Evolutionary conservation across 2,888 invertebrate genomes (phyloP).

Genomic region (Dysmachus trigonus): DNA sequence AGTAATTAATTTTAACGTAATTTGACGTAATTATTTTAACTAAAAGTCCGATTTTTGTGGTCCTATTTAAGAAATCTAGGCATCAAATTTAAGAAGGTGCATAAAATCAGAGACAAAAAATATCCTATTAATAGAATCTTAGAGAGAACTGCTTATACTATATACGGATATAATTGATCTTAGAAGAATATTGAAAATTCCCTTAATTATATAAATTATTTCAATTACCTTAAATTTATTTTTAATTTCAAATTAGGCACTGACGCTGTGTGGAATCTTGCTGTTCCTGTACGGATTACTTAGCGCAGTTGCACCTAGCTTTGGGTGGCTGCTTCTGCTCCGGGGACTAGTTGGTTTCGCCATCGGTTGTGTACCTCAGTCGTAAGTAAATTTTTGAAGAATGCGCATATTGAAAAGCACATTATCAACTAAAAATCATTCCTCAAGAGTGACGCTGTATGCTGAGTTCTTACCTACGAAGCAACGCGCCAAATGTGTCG

Average conservation of each 20-base stretch:
- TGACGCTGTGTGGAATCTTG: constrained; percentile 88
- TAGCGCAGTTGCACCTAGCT: constrained; percentile 90
- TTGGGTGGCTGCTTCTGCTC: constrained; percentile 88
- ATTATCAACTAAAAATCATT: background rate
- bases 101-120: too few species aligned
- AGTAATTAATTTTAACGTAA: too few species aligned
- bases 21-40: too few species aligned
- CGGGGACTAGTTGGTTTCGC: constrained; percentile 94
- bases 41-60: too few species aligned
- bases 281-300: constrained; percentile 91
- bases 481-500: constrained; percentile 94
- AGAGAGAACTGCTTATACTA: too few species aligned
- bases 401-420: background rate
- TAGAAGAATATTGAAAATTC: too few species aligned
- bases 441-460: constrained; percentile 86
- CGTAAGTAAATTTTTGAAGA: constrained; percentile 72
- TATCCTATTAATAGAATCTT: too few species aligned
- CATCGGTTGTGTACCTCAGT: constrained; percentile 96
- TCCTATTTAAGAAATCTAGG: too few species aligned
- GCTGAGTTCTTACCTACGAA: constrained; percentile 95
- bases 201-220: background rate
- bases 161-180: too few species aligned
- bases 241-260: constrained; percentile 69
- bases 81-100: too few species aligned
- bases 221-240: background rate